Percentiles rank a stretch among this genome's conserved stretches.
phyloP scores from a whole-genome alignment of 2,113 vertebrate species.

The Oceanodroma tethys region DNA sequence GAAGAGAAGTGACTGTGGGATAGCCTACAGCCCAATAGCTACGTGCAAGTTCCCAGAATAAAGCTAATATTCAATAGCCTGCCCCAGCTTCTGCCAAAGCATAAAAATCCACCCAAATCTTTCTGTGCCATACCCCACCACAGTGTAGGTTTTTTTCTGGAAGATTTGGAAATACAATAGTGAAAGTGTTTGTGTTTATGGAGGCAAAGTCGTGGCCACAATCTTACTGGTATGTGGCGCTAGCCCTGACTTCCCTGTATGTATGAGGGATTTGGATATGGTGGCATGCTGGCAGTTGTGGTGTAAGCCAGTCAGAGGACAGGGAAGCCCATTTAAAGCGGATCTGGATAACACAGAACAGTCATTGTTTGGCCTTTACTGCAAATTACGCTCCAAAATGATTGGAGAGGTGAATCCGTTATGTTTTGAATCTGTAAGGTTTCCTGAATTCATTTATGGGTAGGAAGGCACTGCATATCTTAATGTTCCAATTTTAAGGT shows the following conservation, averaged over 20 bases:
- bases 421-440: neutral
- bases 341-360: neutral
- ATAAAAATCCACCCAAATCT: neutral
- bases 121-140: neutral
- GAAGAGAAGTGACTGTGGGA: neutral
- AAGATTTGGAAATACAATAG: neutral
- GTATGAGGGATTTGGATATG: neutral
- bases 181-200: neutral
- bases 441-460: neutral
- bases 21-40: neutral
- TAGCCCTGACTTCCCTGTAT: neutral
- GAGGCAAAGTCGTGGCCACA: neutral
- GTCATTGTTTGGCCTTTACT: neutral
- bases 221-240: neutral
- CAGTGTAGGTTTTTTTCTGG: neutral
- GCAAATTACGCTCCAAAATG: neutral
- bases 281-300: neutral
- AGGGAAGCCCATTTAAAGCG: neutral
- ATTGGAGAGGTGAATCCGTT: neutral
- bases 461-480: neutral
- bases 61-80: neutral
- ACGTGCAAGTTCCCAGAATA: neutral
- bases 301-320: neutral
- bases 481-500: neutral
- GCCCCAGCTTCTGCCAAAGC: neutral